Base-by-base conservation (phyloP, 2,888 invertebrate species). In the Ectropis crepuscularia region DNA sequence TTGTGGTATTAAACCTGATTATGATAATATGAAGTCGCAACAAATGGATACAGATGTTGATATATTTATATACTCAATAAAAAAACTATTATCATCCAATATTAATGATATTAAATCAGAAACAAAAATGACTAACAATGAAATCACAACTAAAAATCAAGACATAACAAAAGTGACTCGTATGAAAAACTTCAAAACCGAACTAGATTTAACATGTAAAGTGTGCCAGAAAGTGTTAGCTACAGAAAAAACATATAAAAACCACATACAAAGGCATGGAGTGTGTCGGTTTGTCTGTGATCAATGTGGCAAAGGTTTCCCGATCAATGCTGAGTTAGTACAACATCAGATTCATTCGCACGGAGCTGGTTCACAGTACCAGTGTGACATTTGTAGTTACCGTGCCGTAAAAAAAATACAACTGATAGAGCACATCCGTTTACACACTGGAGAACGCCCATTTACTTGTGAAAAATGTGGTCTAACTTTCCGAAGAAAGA, bases 401-500 rank as follows among this genome's bases (percentile, higher is more conserved):
- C 90, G 89, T 77, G 88, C 89, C 0, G 80, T 85, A 0, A 76
- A 81, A 41, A 83, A 79, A 42, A 70, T 81, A 16, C 83, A 83
- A 28, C 71, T 92, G 48, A 80, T 80, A 0, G 92, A 90, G 74
- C 92, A 92, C 67, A 79, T 83, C 36, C 65, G 92, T 7, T 57
- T 89, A 5, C 92, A 92, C 59, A 87, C 91, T 0, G 92, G 91
- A 0, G 92, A 92, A 63, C 66, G 92, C 16, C 92, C 92, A 0
- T 92, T 87, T 43, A 79, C 89, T 0, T 92, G 92, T 68, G 90
- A 91, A 0, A 85, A 87, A 62, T 92, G 92, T 36, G 91, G 91
- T 0, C 64, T 89, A 4, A 90, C 89, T 0, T 92, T 92, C 76
- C 82, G 89, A 0, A 76, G 90, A 61, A 76, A 80, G 57, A 85